Evolutionary conservation across 2,113 vertebrate genomes (phyloP).

Genomic region (Procavia capensis): DNA sequence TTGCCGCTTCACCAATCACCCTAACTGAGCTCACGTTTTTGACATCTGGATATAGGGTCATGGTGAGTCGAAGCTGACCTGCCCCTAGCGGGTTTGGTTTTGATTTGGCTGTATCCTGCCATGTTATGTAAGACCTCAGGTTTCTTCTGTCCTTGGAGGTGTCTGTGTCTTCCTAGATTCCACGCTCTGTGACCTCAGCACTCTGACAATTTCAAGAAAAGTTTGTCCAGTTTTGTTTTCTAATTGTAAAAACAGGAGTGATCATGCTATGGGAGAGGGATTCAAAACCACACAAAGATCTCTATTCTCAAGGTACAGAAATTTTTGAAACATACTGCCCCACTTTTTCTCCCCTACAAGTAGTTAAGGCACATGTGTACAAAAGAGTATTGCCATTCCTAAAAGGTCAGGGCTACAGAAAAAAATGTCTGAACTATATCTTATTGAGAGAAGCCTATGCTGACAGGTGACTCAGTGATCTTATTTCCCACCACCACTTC

Average conservation of each 20-base stretch:
- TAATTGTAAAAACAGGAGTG: not conserved
- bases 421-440: not conserved
- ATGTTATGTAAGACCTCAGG: not conserved
- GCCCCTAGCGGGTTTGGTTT: too few species aligned
- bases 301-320: not conserved
- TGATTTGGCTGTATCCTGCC: not conserved
- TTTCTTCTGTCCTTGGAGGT: not conserved
- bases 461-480: not conserved
- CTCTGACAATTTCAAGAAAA: not conserved
- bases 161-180: too few species aligned
- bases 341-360: not conserved
- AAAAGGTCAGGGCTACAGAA: too few species aligned
- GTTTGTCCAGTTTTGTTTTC: not conserved
- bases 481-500: not conserved
- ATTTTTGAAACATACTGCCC: not conserved
- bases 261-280: not conserved
- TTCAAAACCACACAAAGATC: not conserved
- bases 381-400: not conserved
- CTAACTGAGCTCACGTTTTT: not conserved
- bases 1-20: not conserved
- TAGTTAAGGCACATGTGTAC: not conserved
- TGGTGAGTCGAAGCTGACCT: too few species aligned
- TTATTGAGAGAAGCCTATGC: not conserved
- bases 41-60: too few species aligned
- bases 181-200: not conserved